Evolutionary conservation across 2,888 invertebrate genomes (phyloP), one percentile per base, ranked within the genome.

Genomic region (Stegana nigrithorax): DNA sequence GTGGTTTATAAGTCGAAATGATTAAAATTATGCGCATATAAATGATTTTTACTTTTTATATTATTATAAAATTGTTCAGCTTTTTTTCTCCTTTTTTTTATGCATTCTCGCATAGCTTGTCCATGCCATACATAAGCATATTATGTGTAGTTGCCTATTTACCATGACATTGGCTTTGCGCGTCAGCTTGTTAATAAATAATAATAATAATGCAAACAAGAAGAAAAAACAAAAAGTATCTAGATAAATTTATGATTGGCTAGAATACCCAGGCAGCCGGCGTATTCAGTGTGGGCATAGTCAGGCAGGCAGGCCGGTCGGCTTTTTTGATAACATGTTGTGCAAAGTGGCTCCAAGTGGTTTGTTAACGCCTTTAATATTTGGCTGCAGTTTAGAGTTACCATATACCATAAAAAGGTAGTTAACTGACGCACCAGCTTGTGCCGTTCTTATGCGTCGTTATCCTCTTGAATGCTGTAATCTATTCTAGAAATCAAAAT

Each of bases 11-110:
- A 51, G 27, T 55, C 36, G 53, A 17, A 55, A 36, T 36, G 32
- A 55, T 59, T 59, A 59, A 59, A 59, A 59, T 59, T 59, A 59
- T 59, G 45, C 58, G 58, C 58, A 59, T 59, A 59, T 59, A 59
- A 59, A 59, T 59, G 58, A 8, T 45, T 59, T 57, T 57, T 44
- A 57, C 57, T 57, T 57, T 57, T 57, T 27, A 17, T 8, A 6
- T 29, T 14, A 8, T 8, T 3, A 50, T n/a, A n/a, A n/a, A n/a
- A n/a, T n/a, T n/a, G n/a, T n/a, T n/a, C n/a, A 23, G 36, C n/a
- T 42, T 50, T 25, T 50, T 26, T 50, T 50, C 26, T 50, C 21
- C 21, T 42, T 42, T 42, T 42, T 8, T 51, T 26, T 27, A 27
- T 53, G 14, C 32, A 47, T 44, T 12, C 17, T 51, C 10, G 17